Evolutionary conservation across 2,888 invertebrate genomes (phyloP).

Genomic region (Mesopsocus fuscifrons): DNA sequence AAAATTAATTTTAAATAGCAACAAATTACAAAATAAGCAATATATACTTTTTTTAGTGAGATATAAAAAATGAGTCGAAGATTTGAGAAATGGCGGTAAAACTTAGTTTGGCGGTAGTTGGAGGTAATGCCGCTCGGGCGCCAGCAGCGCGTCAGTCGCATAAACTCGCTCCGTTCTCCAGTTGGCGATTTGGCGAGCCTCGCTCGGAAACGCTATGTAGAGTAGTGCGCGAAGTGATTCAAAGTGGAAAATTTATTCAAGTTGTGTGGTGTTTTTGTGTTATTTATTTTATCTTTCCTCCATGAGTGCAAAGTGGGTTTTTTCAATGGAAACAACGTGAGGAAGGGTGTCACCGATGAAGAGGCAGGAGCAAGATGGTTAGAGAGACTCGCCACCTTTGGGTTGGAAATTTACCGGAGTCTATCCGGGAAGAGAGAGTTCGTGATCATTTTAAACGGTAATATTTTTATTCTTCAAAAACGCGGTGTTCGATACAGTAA

Average conservation of each 20-base stretch:
- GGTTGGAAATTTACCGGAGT: slow-evolving; percentile 99
- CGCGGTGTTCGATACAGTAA: too few relatives aligned
- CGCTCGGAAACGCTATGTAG: background rate
- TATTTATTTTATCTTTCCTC: background rate
- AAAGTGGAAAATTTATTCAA: background rate
- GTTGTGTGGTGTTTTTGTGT: slow-evolving; percentile 1
- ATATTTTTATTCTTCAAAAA: too few relatives aligned
- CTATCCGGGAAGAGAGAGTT: slow-evolving; percentile 93
- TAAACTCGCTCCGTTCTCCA: background rate
- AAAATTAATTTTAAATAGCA: too few relatives aligned
- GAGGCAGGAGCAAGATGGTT: slow-evolving; percentile 97
- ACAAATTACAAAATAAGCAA: too few relatives aligned
- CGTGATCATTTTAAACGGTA: slow-evolving; percentile 96
- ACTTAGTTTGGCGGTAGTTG: too few relatives aligned
- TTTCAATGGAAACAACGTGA: slow-evolving; percentile 23
- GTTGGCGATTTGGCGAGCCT: background rate
- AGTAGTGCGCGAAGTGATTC: slow-evolving; percentile 1
- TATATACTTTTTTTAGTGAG: too few relatives aligned
- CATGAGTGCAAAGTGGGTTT: slow-evolving; percentile 5
- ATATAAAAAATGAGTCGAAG: too few relatives aligned
- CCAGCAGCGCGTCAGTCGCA: background rate
- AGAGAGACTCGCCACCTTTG: slow-evolving; percentile 99
- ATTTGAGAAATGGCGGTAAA: too few relatives aligned
- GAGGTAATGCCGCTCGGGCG: too few relatives aligned
- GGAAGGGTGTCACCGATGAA: slow-evolving; percentile 48